These are phyloP conservation scores for Eupristina koningsbergeri DNA, from an alignment of 1,140 invertebrate genomes.

Conservation along the genomic window DNA sequence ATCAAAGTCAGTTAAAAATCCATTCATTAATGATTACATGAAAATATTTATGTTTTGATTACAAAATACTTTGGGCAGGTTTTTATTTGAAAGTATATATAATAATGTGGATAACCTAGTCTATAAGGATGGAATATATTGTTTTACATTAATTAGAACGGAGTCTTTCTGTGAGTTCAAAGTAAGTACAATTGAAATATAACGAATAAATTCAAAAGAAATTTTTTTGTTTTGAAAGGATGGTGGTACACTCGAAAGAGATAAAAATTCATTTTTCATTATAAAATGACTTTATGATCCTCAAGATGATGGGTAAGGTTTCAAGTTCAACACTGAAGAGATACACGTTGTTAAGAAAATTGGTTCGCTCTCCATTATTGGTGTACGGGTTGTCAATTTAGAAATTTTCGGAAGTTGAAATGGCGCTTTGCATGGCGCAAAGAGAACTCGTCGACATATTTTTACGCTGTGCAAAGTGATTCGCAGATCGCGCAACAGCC, in stretches of 20 bases:
- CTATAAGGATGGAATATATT: not conserved
- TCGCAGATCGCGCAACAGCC: not conserved
- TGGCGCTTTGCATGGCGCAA: not conserved
- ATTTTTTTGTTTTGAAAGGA: too few species aligned
- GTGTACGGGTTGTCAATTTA: not conserved
- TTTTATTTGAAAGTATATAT: not conserved
- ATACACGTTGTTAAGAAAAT: not conserved
- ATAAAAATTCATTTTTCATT: too few species aligned
- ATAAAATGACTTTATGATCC: too few species aligned
- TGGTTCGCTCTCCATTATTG: not conserved
- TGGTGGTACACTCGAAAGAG: too few species aligned
- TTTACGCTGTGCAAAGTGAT: not conserved
- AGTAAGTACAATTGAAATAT: too few species aligned
- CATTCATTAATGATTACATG: too few species aligned
- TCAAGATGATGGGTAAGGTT: too few species aligned
- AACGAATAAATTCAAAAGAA: too few species aligned
- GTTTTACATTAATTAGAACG: not conserved
- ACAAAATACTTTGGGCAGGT: not conserved
- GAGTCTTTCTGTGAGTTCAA: not conserved
- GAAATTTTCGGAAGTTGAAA: not conserved
- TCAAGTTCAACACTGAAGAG: too few species aligned
- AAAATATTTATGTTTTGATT: too few species aligned
- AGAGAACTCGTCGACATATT: not conserved
- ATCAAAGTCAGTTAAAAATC: too few species aligned
- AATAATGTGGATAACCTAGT: not conserved